A percentile compares a stretch with the other conserved stretches of the same genome.
Evolutionary conservation across 2,797 vertebrate genomes (phyloP).

Genomic region (Linurgus olivaceus): DNA sequence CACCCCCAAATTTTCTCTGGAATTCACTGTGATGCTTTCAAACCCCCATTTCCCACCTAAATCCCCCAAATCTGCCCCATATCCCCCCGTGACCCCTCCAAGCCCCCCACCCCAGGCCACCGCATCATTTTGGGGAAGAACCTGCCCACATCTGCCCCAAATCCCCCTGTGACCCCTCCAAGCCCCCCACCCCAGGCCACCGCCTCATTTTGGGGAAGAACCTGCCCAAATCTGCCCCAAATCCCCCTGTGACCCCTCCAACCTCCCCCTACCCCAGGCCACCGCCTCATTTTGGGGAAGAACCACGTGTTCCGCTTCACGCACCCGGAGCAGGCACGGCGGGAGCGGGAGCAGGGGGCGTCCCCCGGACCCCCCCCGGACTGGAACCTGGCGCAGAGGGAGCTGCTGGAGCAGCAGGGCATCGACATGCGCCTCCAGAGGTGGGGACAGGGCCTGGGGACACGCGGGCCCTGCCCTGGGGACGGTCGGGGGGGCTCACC

Average conservation of each 20-base stretch:
- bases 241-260: no score
- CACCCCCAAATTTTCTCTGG: rapidly evolving
- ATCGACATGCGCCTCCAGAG: neutral
- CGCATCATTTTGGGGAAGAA: no score
- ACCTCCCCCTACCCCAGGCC: no score
- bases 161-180: no score
- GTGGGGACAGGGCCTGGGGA: neutral
- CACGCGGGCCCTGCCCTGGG: rapidly evolving
- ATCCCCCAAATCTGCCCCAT: no score
- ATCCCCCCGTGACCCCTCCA: no score
- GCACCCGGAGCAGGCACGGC: neutral
- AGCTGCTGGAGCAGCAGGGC: neutral
- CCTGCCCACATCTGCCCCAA: no score
- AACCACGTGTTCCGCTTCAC: neutral
- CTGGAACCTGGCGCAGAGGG: neutral
- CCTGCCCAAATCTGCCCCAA: no score
- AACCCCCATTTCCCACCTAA: neutral
- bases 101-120: no score
- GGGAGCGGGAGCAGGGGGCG: neutral
- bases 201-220: no score
- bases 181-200: no score
- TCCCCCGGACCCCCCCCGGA: neutral
- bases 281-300: no score
- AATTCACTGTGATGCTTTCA: rapidly evolving
- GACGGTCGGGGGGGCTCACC: neutral